Percentiles rank a stretch among this genome's conserved stretches.
phyloP scores from a whole-genome alignment of 1,140 invertebrate species.

The Tenebrio molitor region DNA sequence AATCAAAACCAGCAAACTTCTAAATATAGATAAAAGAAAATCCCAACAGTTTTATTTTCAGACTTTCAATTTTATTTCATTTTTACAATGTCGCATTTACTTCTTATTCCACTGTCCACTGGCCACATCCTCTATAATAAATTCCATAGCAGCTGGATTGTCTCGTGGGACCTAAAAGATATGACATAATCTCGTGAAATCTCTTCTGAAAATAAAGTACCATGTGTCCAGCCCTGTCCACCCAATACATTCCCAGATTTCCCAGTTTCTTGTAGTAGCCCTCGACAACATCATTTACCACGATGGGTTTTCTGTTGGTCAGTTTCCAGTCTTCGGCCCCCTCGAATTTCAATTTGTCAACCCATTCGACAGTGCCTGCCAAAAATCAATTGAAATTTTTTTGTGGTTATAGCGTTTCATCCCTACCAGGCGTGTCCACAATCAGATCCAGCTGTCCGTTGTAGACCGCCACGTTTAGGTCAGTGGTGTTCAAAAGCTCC shows the following conservation, averaged over 20 bases:
- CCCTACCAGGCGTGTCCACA: slow-evolving; percentile 76
- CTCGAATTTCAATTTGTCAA: slow-evolving; percentile 79
- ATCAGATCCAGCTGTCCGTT: slow-evolving; percentile 81
- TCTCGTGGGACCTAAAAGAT: slow-evolving; percentile 51
- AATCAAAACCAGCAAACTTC: too few species aligned
- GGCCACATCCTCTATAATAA: slow-evolving; percentile 44
- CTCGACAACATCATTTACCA: slow-evolving; percentile 49
- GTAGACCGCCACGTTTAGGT: slow-evolving; percentile 77
- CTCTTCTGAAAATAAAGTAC: slow-evolving; percentile 38
- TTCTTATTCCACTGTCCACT: not conserved
- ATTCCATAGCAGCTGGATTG: slow-evolving; percentile 54
- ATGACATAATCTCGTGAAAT: too few species aligned
- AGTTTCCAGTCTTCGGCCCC: slow-evolving; percentile 42
- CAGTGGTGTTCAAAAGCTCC: slow-evolving; percentile 77
- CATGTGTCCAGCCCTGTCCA: slow-evolving; percentile 55
- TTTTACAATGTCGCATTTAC: not conserved
- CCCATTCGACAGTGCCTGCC: not conserved
- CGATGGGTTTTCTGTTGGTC: slow-evolving; percentile 39
- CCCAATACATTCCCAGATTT: slow-evolving; percentile 55
- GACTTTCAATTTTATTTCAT: not conserved
- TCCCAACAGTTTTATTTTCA: too few species aligned
- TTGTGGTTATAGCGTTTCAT: not conserved
- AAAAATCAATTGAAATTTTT: slow-evolving; percentile 40
- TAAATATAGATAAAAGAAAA: too few species aligned
- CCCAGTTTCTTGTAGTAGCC: slow-evolving; percentile 50